These are phyloP conservation scores for Stenolophus ochropezus DNA, from an alignment of 2,888 invertebrate genomes.

Conservation along the genomic window DNA sequence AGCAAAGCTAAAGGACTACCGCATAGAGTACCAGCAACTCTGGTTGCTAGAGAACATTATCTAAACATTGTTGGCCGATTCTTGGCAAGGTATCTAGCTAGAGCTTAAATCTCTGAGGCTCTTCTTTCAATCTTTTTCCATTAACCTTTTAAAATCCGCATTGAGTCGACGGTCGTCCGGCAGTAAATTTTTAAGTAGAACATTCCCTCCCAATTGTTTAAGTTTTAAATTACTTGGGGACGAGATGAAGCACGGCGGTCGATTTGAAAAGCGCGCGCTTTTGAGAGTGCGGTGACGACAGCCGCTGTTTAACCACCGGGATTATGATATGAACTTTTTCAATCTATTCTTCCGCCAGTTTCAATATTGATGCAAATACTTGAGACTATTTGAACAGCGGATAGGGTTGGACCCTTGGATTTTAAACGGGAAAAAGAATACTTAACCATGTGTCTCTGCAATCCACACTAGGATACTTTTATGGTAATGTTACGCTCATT, in stretches of 20 bases:
- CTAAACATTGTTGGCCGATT: too few relatives aligned
- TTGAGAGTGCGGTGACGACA: background rate
- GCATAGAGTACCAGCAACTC: too few relatives aligned
- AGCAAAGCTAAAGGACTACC: too few relatives aligned
- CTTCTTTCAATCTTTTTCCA: background rate
- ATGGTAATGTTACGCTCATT: slow-evolving; percentile 54
- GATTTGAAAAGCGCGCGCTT: slow-evolving; percentile 39
- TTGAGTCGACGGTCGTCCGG: background rate
- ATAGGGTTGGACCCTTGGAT: slow-evolving; percentile 2
- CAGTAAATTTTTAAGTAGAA: slow-evolving; percentile 33
- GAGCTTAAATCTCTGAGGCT: background rate
- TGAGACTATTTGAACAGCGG: slow-evolving; percentile 56
- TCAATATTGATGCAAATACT: slow-evolving; percentile 60
- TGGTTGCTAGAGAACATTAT: too few relatives aligned
- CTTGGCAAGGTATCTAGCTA: background rate
- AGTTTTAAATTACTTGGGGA: slow-evolving; percentile 48
- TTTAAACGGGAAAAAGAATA: slow-evolving; percentile 54
- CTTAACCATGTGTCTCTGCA: slow-evolving; percentile 29
- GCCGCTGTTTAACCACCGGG: slow-evolving; percentile 44
- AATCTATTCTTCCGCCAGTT: slow-evolving; percentile 58
- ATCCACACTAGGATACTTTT: slow-evolving; percentile 35
- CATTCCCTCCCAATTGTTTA: slow-evolving; percentile 35
- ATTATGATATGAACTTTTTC: slow-evolving; percentile 61
- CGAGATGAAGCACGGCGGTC: slow-evolving; percentile 2
- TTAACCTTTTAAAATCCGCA: slow-evolving; percentile 2